Conservation (phyloP, 37 sponge, comb jelly and placozoan genomes). For the Halichondria panicea region DNA sequence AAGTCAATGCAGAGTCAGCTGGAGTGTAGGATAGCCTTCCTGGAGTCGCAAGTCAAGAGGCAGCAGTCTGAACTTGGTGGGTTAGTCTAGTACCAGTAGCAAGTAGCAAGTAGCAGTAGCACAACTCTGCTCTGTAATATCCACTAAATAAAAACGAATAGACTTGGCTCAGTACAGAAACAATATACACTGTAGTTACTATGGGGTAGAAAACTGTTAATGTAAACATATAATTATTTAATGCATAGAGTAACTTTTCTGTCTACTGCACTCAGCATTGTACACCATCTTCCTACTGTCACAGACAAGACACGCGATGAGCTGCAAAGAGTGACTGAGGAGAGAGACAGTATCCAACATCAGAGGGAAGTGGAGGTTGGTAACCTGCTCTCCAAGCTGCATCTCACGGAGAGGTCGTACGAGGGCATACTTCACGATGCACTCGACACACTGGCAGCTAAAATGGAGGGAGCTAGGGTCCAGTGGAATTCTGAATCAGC, state of each 20-base stretch:
- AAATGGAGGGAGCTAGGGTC: slow-evolving; percentile 53
- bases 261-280: too few relatives aligned
- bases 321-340: slow-evolving; percentile 40
- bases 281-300: too few relatives aligned
- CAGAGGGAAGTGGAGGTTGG: slow-evolving; percentile 61
- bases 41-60: slow-evolving; percentile 61
- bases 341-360: slow-evolving; percentile 59
- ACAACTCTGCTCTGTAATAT: too few relatives aligned
- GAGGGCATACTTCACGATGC: slow-evolving; percentile 79
- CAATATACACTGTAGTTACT: too few relatives aligned
- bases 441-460: slow-evolving; percentile 59
- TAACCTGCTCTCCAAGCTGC: slow-evolving; percentile 41
- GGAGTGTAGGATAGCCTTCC: slow-evolving; percentile 52
- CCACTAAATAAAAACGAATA: neutral
- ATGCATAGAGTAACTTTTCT: too few relatives aligned
- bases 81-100: neutral
- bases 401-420: slow-evolving; percentile 65
- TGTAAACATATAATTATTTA: too few relatives aligned
- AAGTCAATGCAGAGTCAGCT: slow-evolving; percentile 74
- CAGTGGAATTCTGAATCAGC: slow-evolving; percentile 73
- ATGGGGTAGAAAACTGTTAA: too few relatives aligned
- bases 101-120: too few relatives aligned
- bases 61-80: slow-evolving; percentile 51
- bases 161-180: too few relatives aligned
- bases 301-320: slow-evolving; percentile 42